Evolutionary conservation across 1,140 invertebrate genomes (phyloP).

Genomic region (Scaptomyza hsui): DNA sequence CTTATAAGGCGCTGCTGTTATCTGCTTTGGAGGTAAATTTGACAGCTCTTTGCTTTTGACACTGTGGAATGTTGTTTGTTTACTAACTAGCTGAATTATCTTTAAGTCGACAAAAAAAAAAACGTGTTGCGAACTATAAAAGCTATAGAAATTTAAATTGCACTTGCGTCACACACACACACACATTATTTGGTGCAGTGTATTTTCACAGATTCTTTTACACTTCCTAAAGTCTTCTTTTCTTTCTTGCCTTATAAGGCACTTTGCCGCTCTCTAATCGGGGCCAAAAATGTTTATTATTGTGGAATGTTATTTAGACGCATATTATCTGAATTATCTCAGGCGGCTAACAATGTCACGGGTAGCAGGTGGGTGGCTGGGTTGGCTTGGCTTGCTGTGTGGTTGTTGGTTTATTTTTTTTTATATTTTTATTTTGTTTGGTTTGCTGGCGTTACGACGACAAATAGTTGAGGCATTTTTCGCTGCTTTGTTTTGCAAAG

Average conservation of each 20-base stretch:
- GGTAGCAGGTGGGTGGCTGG: constrained; percentile 6
- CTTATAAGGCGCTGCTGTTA: background rate
- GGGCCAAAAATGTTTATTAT: constrained; percentile 13
- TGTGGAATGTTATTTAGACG: constrained; percentile 43
- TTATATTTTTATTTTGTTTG: constrained; percentile 15
- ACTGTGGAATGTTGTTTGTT: constrained; percentile 10
- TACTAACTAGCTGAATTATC: constrained; percentile 7
- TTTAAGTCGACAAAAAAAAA: background rate
- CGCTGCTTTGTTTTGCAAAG: constrained; percentile 19
- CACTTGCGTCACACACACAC: background rate
- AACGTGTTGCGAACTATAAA: background rate
- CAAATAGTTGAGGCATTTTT: constrained; percentile 20
- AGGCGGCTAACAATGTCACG: constrained; percentile 22
- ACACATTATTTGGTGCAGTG: background rate
- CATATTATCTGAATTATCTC: constrained; percentile 43
- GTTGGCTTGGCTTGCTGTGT: background rate
- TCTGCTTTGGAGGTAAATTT: background rate
- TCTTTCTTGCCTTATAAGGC: background rate
- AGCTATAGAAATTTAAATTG: too few species aligned
- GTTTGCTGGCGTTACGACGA: constrained; percentile 15
- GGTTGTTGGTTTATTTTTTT: background rate
- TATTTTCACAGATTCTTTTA: background rate
- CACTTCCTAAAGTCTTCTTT: background rate
- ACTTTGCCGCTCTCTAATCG: background rate
- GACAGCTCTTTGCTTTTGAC: background rate